These are phyloP conservation scores for Pempheris klunzingeri DNA, from an alignment of 2,797 vertebrate genomes.

Conservation along the genomic window DNA sequence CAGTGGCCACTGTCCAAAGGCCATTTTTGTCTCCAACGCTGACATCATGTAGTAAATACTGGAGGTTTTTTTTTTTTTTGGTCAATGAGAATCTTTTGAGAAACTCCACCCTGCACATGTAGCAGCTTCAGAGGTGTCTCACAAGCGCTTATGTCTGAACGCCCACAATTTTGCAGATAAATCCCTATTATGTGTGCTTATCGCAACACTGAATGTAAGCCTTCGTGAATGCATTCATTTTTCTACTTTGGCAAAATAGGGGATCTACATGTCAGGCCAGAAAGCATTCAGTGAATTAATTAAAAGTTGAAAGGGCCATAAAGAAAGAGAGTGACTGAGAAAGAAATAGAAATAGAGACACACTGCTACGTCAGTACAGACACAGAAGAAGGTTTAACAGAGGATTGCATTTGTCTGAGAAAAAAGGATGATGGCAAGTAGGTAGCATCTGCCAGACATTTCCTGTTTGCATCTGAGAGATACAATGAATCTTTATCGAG, in stretches of 20 bases:
- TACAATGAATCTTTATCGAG: no score
- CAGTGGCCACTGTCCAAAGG: constrained; percentile 1
- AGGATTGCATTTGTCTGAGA: constrained; percentile 16
- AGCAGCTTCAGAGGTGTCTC: constrained; percentile 44
- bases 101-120: constrained; percentile 30
- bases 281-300: constrained; percentile 66
- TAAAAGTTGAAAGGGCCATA: constrained; percentile 58
- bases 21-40: constrained; percentile 34
- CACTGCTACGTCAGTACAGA: constrained; percentile 20
- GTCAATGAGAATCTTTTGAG: constrained; percentile 24
- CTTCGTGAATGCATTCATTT: constrained; percentile 50
- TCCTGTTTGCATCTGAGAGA: constrained; percentile 9
- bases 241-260: constrained; percentile 42
- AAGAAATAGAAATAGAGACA: constrained; percentile 36
- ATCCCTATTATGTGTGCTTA: constrained; percentile 62
- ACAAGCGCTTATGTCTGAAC: constrained; percentile 48
- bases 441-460: not conserved
- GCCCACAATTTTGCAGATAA: constrained; percentile 60
- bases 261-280: constrained; percentile 50
- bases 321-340: constrained; percentile 39
- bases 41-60: constrained; percentile 28
- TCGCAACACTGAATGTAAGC: constrained; percentile 60
- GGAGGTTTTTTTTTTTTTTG: constrained; percentile 16
- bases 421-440: not conserved
- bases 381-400: constrained; percentile 1